A percentile compares a stretch with the other conserved stretches of the same genome.
Conservation (phyloP, 2,113 vertebrate genomes). For the Brachypodius melanocephalos region DNA sequence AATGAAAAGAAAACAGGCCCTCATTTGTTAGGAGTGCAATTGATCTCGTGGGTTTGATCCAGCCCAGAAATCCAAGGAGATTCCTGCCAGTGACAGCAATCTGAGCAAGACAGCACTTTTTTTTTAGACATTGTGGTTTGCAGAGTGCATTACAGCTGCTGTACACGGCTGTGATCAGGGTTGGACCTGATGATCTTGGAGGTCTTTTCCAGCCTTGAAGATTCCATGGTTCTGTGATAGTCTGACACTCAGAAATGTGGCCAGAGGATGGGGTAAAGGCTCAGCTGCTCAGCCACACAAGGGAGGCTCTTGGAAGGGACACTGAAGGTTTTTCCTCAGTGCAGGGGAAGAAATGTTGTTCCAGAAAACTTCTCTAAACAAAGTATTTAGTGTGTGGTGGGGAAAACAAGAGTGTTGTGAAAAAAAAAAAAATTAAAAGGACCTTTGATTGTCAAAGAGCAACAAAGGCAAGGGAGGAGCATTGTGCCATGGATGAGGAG, state of each 20-base stretch:
- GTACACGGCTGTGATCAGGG: not conserved
- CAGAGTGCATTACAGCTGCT: not conserved
- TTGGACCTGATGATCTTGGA: not conserved
- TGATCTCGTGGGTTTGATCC: not conserved
- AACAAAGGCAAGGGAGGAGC: not conserved
- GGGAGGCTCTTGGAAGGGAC: not conserved
- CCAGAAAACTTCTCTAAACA: not conserved
- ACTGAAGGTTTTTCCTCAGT: not conserved
- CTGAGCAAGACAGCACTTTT: not conserved
- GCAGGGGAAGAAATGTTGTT: not conserved
- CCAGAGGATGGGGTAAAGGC: not conserved
- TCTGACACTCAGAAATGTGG: not conserved
- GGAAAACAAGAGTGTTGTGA: not conserved
- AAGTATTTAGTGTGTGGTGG: not conserved
- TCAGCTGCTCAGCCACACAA: not conserved
- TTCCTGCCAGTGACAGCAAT: not conserved
- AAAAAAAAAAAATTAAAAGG: not conserved
- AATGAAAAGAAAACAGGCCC: not conserved
- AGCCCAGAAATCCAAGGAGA: not conserved
- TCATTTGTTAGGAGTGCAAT: not conserved
- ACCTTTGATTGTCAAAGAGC: slow-evolving; percentile 1
- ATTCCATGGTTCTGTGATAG: not conserved
- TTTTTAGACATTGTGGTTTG: not conserved
- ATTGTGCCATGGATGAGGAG: not conserved
- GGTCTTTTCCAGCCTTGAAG: not conserved